Evolutionary conservation across 2,888 invertebrate genomes (phyloP).

Genomic region (Lithophane semibrunnea): DNA sequence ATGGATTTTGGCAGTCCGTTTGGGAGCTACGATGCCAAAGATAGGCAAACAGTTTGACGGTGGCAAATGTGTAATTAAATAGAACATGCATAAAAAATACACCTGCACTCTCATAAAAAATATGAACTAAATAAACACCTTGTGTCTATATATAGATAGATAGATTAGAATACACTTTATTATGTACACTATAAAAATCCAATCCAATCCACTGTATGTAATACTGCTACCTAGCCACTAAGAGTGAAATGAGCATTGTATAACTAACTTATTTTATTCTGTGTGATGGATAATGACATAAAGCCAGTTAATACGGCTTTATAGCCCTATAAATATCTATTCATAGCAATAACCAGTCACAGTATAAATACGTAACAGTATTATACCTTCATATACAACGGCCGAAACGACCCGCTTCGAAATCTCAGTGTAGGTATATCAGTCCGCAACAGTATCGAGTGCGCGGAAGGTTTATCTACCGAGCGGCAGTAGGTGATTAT

Average conservation of each 20-base stretch:
- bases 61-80: background rate
- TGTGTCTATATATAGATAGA: background rate
- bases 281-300: slow-evolving; percentile 3
- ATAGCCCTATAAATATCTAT: background rate
- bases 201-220: background rate
- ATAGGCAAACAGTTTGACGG: background rate
- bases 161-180: no score
- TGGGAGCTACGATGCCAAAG: background rate
- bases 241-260: background rate
- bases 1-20: background rate
- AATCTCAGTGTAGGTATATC: no score
- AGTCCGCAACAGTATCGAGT: no score
- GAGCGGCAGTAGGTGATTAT: no score
- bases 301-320: no score
- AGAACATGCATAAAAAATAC: background rate
- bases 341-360: background rate
- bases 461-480: no score
- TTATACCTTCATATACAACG: no score
- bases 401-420: no score
- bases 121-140: background rate
- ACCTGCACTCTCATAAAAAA: background rate
- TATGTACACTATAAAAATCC: no score
- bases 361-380: background rate
- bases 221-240: background rate
- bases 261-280: background rate